Evolutionary conservation across 1,140 invertebrate genomes (phyloP), one percentile per base, ranked within the genome.

Genomic region (Maniola jurtina): DNA sequence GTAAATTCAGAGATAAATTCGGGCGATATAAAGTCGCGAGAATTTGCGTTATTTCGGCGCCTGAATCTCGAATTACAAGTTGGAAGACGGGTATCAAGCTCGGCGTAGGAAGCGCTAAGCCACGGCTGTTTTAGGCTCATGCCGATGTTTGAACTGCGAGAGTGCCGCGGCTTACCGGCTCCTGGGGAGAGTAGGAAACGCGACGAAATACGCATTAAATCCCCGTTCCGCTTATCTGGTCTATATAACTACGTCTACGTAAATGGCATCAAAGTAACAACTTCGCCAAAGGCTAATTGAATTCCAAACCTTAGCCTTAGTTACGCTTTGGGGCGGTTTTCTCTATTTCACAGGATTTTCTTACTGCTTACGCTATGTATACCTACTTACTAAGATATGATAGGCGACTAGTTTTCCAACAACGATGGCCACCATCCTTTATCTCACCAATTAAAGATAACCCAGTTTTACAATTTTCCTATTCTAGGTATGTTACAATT

Each of bases 11-110:
- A 57, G 63, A 59, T 52, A 60, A 54, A 66, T 33, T 54, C 14
- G 52, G 57, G 61, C 60, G 25, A 68, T 54, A 62, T 36, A 64
- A 73, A 77, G 75, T 84, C 71, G 83, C 77, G 84, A 79, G 83
- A 89, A 89, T 87, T 86, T 84, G 81, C 83, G 72, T 87, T 84
- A 88, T 84, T 89, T 84, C 83, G 76, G 81, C 82, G 82, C 79
- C 76, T 83, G 79, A 83, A 80, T 81, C 79, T 80, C 77, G 75
- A 85, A 87, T 88, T 82, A 86, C 83, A 87, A 88, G 78, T 88
- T 84, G 76, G 86, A 79, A 83, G 82, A 81, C 76, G 83, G 78
- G 80, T 83, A 83, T 85, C 79, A 77, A 84, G 81, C 80, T 78
- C 64, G 80, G 77, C 73, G 75, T 75, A 76, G 70, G 75, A 85